Evolutionary conservation across 37 sponge, comb jelly and placozoan genomes (phyloP), one percentile per base, ranked within the genome.

Genomic region (Tethya wilhelma): DNA sequence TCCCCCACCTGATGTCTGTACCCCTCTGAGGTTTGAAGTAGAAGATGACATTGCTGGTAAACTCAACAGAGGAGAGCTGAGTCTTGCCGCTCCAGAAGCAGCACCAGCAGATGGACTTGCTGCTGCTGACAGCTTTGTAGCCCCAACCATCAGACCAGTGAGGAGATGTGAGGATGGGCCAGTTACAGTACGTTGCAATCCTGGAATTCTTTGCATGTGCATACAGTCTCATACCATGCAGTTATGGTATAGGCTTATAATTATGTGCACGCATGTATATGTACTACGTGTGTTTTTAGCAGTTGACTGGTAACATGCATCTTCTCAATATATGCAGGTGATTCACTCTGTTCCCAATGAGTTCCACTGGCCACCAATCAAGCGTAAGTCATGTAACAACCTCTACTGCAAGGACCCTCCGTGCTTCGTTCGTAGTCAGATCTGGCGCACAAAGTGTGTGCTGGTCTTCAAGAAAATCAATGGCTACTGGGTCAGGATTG

Each of bases 361-460:
- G 40, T 75, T 59, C 36, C 62, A 75, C 28, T 75, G 75, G 75
- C 75, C 75, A 56, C 75, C 40, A 1, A 75, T 75, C 59, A 20
- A 25, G 2, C 14, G 26, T 7, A 25, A 25, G 23, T 37, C 60
- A 28, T 75, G 75, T 58, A 39, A 75, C 62, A 59, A 59, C 59
- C 60, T 75, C 25, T 57, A 36, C 60, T 75, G 75, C 26, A 14
- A 38, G 28, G 38, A 75, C 40, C 75, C 75, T 26, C 62, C 75
- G 22, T 75, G 75, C 42, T 25, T 75, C 20, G 38, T 41, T 1
- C 60, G 60, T 32, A 34, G 8, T 4, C 28, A 30, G 17, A 29
- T 59, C 11, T 38, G 41, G 60, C 32, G 41, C 2, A 5, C 28
- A 57, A 23, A 28, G 32, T 75, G 75, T 36, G 75, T 75, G 1